Base-by-base conservation (phyloP, 1,140 invertebrate species). In the Cydia fagiglandana region DNA sequence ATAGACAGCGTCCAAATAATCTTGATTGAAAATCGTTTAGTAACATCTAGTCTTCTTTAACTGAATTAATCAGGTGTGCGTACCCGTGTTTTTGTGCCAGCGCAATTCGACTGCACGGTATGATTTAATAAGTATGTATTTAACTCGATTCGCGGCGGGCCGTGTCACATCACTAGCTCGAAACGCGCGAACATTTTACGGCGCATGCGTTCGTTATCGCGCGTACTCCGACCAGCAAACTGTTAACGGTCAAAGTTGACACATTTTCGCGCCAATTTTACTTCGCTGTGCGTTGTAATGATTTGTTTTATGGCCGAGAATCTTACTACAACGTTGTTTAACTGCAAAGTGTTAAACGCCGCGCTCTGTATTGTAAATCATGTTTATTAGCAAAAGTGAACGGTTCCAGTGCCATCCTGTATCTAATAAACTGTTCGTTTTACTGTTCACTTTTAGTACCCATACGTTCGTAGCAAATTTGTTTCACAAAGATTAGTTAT, bases 251-350 rank as follows among this genome's bases (percentile, higher is more conserved):
- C 79, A 76, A 78, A 84, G 77, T 81, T 82, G 79, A 83, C 79
- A 82, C 75, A 81, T 86, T 86, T 88, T 87, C 85, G 84, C 87
- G 84, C 87, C 82, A 87, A 82, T 85, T 86, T 86, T 84, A 79
- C 73, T 81, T 75, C 70, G 66, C 68, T 76, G 70, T 73, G 74
- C 66, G 73, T 68, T 41, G 77, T 74, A 81, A 75, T 78, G n/a
- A 77, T 78, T 80, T 78, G 77, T 78, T 78, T 76, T 70, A 70
- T 45, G 30, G 66, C 66, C 30, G 45, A 20, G 66, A 70, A 70
- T 70, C 45, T 70, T 70, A 70, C 66, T 41, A 38, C 66, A 73
- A 73, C 28, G 41, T 53, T 73, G 47, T 73, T 73, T 73, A 53
- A 73, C 73, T 79, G 74, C 77, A 73, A 78, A 77, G 34, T 81